A percentile compares a stretch with the other conserved stretches of the same genome.
phyloP scores from a whole-genome alignment of 2,797 vertebrate genomes.

The Columba guinea region DNA sequence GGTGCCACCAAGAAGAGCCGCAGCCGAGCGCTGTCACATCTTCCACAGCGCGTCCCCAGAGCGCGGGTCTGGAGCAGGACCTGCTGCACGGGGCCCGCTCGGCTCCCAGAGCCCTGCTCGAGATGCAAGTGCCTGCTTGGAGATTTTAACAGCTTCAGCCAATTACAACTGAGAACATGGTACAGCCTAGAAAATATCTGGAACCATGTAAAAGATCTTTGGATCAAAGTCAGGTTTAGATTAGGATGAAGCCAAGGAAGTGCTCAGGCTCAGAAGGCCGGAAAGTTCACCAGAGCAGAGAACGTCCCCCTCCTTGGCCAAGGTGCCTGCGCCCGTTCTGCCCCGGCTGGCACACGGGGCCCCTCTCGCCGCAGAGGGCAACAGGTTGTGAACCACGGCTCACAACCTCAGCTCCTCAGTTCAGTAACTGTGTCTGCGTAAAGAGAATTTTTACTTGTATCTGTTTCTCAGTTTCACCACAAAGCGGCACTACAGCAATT shows the following conservation, averaged over 20 bases:
- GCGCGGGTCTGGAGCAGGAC: no score
- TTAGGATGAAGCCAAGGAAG: not conserved
- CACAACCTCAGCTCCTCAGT: not conserved
- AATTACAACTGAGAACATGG: not conserved
- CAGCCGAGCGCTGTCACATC: no score
- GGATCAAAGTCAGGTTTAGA: not conserved
- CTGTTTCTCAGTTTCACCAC: constrained; percentile 38
- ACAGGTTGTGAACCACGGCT: not conserved
- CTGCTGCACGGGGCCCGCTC: not conserved
- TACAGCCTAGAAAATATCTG: not conserved
- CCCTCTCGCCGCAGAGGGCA: not conserved
- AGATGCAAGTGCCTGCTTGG: not conserved
- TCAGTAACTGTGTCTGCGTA: rapidly evolving
- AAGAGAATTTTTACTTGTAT: not conserved
- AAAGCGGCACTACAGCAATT: constrained; percentile 63
- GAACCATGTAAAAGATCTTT: not conserved
- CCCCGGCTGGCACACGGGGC: no score
- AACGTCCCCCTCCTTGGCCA: not conserved
- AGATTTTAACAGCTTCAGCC: not conserved
- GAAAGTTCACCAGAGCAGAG: not conserved
- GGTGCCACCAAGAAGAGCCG: no score
- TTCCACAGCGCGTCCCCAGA: no score
- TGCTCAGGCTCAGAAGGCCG: not conserved
- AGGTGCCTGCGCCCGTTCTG: not conserved
- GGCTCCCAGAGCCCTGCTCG: not conserved